These are phyloP conservation scores for Aradophagus sp. DNA, from an alignment of 1,140 invertebrate species.

Conservation along the genomic window DNA sequence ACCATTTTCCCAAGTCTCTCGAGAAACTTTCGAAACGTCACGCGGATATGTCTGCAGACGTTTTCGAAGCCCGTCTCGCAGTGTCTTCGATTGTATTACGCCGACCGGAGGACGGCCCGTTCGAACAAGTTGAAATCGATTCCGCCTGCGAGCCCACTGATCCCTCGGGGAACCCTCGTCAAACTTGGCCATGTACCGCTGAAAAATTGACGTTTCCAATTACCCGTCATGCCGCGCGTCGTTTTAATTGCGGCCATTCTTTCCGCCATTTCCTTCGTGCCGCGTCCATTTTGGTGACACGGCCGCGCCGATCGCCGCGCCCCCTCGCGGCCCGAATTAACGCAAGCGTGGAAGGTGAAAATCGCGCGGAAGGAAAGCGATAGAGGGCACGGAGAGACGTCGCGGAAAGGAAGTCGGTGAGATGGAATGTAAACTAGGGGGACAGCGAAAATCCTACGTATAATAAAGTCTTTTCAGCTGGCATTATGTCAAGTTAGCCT, in stretches of 20 bases:
- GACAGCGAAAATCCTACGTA: conserved; percentile 58
- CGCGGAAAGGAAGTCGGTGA: conserved; percentile 37
- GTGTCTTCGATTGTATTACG: conserved; percentile 59
- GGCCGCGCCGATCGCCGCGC: no score
- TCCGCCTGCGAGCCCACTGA: conserved; percentile 39
- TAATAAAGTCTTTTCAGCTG: conserved; percentile 73
- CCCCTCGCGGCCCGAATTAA: no score
- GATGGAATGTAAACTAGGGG: conserved; percentile 52
- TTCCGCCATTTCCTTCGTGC: no score
- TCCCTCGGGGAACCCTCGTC: conserved; percentile 43
- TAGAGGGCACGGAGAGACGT: no score
- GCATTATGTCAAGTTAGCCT: conserved; percentile 75
- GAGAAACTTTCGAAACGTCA: conserved; percentile 64
- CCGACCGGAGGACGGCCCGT: conserved; percentile 43
- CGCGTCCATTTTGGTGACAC: no score
- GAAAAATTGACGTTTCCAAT: conserved; percentile 54
- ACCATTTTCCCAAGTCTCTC: conserved; percentile 66
- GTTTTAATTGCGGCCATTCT: conserved; percentile 44
- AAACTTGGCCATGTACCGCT: conserved; percentile 46
- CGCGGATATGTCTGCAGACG: conserved; percentile 53
- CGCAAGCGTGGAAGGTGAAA: no score
- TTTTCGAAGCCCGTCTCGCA: conserved; percentile 54
- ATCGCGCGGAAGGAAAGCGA: conserved; percentile 12
- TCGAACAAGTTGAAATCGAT: conserved; percentile 59
- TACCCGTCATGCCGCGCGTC: conserved; percentile 21